phyloP scores from a whole-genome alignment of 2,113 vertebrate species.

The Mesitornis unicolor region DNA sequence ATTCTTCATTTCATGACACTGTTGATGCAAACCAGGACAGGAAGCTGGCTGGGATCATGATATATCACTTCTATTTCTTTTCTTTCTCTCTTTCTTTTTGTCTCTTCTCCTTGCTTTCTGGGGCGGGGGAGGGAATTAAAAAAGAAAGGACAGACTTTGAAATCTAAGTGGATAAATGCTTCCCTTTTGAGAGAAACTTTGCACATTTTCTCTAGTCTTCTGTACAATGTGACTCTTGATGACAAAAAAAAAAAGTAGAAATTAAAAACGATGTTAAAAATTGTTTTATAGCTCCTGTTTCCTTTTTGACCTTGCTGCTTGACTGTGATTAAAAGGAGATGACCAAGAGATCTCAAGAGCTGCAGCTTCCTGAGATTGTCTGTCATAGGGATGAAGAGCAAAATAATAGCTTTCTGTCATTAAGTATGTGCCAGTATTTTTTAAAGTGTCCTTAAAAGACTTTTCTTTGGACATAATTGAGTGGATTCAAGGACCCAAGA shows the following conservation, averaged over 20 bases:
- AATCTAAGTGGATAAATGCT: neutral
- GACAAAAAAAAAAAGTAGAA: neutral
- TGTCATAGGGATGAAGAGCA: neutral
- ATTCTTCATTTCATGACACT: conserved; percentile 32
- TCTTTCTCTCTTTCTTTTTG: neutral
- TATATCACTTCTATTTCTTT: neutral
- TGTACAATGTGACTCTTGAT: neutral
- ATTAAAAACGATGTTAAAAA: neutral
- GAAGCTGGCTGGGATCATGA: neutral
- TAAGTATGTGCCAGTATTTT: neutral
- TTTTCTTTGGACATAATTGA: neutral
- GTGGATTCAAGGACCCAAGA: neutral
- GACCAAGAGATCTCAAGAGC: conserved; percentile 9
- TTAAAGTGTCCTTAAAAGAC: conserved; percentile 48
- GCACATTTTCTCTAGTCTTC: neutral
- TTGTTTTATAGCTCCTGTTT: neutral
- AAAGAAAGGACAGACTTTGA: neutral
- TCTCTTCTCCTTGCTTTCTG: neutral
- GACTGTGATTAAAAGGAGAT: neutral
- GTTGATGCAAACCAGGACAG: conserved; percentile 55
- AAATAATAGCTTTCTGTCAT: neutral
- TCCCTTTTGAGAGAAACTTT: neutral
- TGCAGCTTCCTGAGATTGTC: conserved; percentile 36
- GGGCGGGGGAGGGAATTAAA: neutral
- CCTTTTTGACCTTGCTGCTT: conserved; percentile 5